Evolutionary conservation across 2,113 vertebrate genomes (phyloP), one percentile per base, ranked within the genome.

Genomic region (Dendrocopos noguchii): DNA sequence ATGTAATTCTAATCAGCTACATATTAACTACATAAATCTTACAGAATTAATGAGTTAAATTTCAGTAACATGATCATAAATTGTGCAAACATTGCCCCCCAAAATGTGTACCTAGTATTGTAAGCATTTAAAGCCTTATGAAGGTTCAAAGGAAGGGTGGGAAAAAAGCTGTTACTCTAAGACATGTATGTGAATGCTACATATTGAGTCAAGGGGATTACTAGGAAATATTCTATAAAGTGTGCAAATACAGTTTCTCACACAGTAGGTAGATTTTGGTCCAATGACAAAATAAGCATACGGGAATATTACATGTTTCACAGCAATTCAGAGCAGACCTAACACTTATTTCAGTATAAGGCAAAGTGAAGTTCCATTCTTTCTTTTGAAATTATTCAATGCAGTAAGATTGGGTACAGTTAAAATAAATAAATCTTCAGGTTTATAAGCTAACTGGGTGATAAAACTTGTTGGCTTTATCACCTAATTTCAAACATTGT

Each of bases 11-110:
- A 33, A 50, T 80, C 16, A 90, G 34, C 20, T 36, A 65, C 31
- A 36, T 53, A 84, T 52, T 76, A 66, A 74, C 53, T 57, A 31
- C 39, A 67, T 71, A 67, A 36, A 63, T 39, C 46, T 61, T 46
- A 36, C 1, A 2, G 34, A 57, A 66, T 15, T 42, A 89, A 83
- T 31, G 42, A 84, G 36, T 33, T 47, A 73, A 25, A 59, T 73
- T 89, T 80, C 27, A 60, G 24, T 44, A 55, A 31, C 10, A 8
- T 61, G 56, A 61, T 50, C 27, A 50, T 22, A 80, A 86, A 75
- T n/a, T 19, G 42, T 80, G 16, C 14, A 53, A 71, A 64, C 8
- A 3, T 21, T 12, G 13, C 5, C 21, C 18, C 0, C 1, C 0
- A 55, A 84, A 34, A 15, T 0, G 2, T 15, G 2, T 24, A 66